Evolutionary conservation across 2,113 vertebrate genomes (phyloP).

Genomic region (Struthidea cinerea): DNA sequence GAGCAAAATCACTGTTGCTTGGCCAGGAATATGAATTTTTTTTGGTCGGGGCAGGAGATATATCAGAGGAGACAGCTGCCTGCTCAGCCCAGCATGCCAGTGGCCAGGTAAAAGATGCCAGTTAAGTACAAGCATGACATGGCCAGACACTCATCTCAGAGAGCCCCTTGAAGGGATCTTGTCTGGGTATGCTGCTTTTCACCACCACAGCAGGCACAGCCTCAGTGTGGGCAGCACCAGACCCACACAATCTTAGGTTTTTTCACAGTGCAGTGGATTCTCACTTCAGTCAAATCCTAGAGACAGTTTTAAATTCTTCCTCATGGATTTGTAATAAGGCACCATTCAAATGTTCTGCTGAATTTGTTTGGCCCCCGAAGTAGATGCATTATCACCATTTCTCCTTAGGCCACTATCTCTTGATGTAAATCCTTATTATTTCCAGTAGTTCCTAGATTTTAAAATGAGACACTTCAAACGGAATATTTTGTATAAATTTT

Average conservation of each 20-base stretch:
- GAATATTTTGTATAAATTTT: not conserved
- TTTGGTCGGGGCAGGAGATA: not conserved
- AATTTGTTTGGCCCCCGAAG: not conserved
- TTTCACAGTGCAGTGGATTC: not conserved
- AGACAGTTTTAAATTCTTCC: not conserved
- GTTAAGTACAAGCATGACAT: not conserved
- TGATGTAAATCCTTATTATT: not conserved
- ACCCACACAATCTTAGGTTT: rapidly evolving
- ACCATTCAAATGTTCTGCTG: not conserved
- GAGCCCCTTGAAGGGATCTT: not conserved
- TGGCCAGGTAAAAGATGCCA: not conserved
- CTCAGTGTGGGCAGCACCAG: not conserved
- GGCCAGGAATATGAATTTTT: not conserved
- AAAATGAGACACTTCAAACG: rapidly evolving
- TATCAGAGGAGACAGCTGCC: not conserved
- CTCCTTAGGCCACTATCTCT: not conserved
- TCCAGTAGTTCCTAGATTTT: not conserved
- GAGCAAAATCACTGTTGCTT: not conserved
- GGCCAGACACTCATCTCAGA: not conserved
- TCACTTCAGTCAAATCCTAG: not conserved
- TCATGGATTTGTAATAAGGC: not conserved
- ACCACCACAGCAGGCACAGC: not conserved
- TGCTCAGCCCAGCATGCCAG: not conserved
- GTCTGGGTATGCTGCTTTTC: rapidly evolving
- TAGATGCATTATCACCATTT: not conserved